phyloP scores from a whole-genome alignment of 2,113 vertebrate species.

The Axis porcinus region DNA sequence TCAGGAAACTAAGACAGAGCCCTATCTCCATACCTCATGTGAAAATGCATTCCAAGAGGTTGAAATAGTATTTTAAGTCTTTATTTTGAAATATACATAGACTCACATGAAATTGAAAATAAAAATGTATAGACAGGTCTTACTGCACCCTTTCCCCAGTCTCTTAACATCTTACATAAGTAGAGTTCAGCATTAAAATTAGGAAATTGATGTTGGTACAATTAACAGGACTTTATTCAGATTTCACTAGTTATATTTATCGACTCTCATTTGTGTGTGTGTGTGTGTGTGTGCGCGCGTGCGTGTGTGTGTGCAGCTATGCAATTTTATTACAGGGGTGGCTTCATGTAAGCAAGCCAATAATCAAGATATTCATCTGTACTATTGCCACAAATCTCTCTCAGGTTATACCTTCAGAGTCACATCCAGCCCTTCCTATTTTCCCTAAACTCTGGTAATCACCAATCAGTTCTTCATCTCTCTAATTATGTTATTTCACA shows the following conservation, averaged over 20 bases:
- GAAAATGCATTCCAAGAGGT: not conserved
- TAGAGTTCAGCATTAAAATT: not conserved
- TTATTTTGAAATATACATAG: not conserved
- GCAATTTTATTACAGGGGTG: not conserved
- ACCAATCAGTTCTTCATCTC: not conserved
- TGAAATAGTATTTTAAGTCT: not conserved
- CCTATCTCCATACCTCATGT: not conserved
- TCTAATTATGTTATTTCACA: not conserved
- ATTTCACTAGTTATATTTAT: not conserved
- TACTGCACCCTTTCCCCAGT: rapidly evolving
- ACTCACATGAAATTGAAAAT: not conserved
- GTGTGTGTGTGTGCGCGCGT: not conserved
- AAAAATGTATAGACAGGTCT: not conserved
- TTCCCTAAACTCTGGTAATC: not conserved
- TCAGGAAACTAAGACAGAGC: not conserved
- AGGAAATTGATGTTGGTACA: not conserved
- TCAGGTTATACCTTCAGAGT: not conserved
- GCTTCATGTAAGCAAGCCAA: not conserved
- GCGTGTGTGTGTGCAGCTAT: not conserved
- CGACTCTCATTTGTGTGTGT: not conserved
- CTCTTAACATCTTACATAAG: not conserved
- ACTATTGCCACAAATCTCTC: not conserved
- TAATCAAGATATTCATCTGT: not conserved
- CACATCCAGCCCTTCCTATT: not conserved
- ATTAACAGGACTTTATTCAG: not conserved